Conservation (phyloP, 2,888 invertebrate species). For the Agrenia bidenticulata region DNA sequence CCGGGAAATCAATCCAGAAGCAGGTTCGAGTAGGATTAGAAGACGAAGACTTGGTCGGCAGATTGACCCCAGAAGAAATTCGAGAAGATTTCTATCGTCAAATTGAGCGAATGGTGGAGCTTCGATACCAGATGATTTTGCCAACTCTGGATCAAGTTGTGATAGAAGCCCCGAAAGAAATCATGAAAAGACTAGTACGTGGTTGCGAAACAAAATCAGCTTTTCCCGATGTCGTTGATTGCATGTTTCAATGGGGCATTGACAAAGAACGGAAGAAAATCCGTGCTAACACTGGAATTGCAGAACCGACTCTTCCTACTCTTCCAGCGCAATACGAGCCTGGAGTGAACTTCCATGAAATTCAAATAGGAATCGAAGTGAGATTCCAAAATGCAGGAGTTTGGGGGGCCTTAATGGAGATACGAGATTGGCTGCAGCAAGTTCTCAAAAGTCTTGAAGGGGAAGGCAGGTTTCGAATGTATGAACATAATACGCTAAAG, state of each 20-base stretch:
- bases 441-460: conserved; percentile 16
- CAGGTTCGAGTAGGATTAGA: background rate
- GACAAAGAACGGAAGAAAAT: conserved; percentile 9
- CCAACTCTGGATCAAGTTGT: conserved; percentile 8
- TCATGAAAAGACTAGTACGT: conserved; percentile 16
- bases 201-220: conserved; percentile 13
- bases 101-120: conserved; percentile 9
- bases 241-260: conserved; percentile 26
- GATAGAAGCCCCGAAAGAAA: conserved; percentile 18
- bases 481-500: conserved; percentile 17
- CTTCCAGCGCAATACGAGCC: background rate
- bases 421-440: conserved; percentile 12
- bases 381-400: conserved; percentile 20
- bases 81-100: background rate
- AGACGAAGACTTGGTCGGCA: background rate
- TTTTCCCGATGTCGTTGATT: conserved; percentile 23
- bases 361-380: background rate
- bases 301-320: conserved; percentile 2
- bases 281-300: background rate
- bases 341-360: background rate
- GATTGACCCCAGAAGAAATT: background rate
- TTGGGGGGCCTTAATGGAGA: conserved; percentile 19
- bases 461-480: conserved; percentile 22
- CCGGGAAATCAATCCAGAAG: too few relatives aligned
- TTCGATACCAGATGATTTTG: background rate